Base-by-base conservation (phyloP, 2,113 vertebrate species). In the Paramisgurnus dabryanus region DNA sequence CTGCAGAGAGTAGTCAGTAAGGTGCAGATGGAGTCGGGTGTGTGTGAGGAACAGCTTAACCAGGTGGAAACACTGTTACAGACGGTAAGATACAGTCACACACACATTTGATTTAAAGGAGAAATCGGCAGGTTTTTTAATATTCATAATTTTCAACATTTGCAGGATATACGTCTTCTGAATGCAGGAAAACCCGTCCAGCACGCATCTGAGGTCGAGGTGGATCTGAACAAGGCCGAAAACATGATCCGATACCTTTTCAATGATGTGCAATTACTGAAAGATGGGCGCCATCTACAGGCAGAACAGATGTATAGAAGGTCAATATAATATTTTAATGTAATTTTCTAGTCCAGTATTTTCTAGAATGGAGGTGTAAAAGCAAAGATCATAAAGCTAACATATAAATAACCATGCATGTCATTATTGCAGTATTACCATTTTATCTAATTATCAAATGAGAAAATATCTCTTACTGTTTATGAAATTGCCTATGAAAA, bases 281-380 rank as follows among this genome's bases (percentile, higher is more conserved):
- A 98, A 89, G 97, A 98, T 0, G 97, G 96, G n/a, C 94, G 95
- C 83, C 97, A 99, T 87, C 95, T 96, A 0, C 97, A 98, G 86
- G 96, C 96, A 1, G 97, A 99, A 70, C 96, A 98, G 92, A 98
- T 98, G 96, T 98, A 98, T 84, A 95, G 97, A 76, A 95, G 97
- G 96, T 98, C 68, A 17, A 82, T 80, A 53, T 3, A 39, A 9
- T 49, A 8, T 9, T 66, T 27, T 4, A 34, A 2, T 34, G 3
- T 34, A 2, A 34, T 34, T 34, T 34, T 34, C 27, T 34, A 34
- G 27, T 34, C 27, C 27, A 45, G 43, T 45, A 6, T 45, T 45
- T 53, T 8, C 49, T 12, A 10, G 11, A 13, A 53, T 53, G 2
- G 10, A 53, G 49, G 49, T 53, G 2, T 53, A 53, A 50, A 12